These are phyloP conservation scores for Platypus cylindrus DNA, from an alignment of 2,888 invertebrate genomes.

Conservation along the genomic window DNA sequence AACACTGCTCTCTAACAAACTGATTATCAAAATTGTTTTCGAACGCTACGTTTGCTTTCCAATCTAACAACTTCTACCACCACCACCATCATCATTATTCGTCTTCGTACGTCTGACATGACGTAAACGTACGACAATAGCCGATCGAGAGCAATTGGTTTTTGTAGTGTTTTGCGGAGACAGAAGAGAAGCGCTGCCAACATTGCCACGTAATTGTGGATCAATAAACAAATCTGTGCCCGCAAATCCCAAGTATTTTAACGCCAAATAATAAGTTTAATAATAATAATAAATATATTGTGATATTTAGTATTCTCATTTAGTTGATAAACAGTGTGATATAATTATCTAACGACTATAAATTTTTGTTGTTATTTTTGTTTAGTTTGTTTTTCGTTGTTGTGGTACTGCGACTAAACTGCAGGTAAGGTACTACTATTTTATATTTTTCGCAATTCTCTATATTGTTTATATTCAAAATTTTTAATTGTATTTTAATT, in stretches of 20 bases:
- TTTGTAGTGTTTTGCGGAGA: constrained; percentile 5
- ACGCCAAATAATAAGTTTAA: constrained; percentile 36
- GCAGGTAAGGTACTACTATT: no score
- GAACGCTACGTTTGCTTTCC: no score
- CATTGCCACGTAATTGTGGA: constrained; percentile 35
- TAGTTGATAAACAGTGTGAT: constrained; percentile 30
- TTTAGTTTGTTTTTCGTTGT: neutral
- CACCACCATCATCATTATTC: constrained; percentile 21
- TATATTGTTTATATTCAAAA: no score
- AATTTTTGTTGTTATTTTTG: neutral
- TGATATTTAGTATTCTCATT: constrained; percentile 37
- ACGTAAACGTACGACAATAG: constrained; percentile 18
- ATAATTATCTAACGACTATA: constrained; percentile 11
- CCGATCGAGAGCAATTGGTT: constrained; percentile 17
- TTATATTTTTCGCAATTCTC: no score
- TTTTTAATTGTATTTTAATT: no score
- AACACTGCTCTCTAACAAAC: constrained; percentile 9
- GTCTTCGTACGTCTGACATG: constrained; percentile 27
- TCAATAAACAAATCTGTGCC: constrained; percentile 34
- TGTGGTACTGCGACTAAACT: constrained; percentile 19
- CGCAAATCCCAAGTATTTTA: constrained; percentile 33
- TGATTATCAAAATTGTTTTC: no score
- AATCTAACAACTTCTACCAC: no score
- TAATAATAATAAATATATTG: no score
- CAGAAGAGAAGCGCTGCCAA: constrained; percentile 20